A percentile compares a stretch with the other conserved stretches of the same genome.
Evolutionary conservation across 2,113 vertebrate genomes (phyloP).

Genomic region (Ammodytes dubius): DNA sequence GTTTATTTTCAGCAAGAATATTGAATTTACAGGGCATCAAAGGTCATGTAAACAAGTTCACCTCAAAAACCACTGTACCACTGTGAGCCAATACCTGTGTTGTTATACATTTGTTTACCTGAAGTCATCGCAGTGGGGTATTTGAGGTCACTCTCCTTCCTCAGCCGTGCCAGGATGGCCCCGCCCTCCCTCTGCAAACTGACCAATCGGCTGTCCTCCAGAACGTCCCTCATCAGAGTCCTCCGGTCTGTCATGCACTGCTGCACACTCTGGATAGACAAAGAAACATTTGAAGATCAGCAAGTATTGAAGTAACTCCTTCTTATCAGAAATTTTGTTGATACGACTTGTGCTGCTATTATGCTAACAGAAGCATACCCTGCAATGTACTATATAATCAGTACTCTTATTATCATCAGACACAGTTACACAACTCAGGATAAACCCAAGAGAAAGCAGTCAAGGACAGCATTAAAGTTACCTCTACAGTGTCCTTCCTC

Average conservation of each 20-base stretch:
- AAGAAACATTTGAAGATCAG: not conserved
- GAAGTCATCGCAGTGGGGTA: slow-evolving; percentile 83
- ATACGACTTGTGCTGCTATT: not conserved
- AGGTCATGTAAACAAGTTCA: not conserved
- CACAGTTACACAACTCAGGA: not conserved
- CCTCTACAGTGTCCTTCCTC: slow-evolving; percentile 83
- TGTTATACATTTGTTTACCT: slow-evolving; percentile 81
- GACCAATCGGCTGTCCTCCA: slow-evolving; percentile 88
- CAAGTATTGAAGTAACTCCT: not conserved
- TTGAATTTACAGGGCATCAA: not conserved
- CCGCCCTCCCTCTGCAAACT: slow-evolving; percentile 90
- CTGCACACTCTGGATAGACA: slow-evolving; percentile 81
- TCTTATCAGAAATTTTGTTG: not conserved
- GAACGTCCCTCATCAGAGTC: slow-evolving; percentile 90
- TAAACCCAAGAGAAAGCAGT: not conserved
- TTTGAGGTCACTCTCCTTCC: slow-evolving; percentile 87
- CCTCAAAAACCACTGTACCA: not conserved
- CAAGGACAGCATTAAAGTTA: slow-evolving; percentile 36
- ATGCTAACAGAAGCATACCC: not conserved
- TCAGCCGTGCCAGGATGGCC: slow-evolving; percentile 89
- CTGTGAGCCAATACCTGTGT: too few species aligned
- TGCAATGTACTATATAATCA: not conserved
- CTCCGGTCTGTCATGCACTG: slow-evolving; percentile 85
- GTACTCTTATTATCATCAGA: not conserved
- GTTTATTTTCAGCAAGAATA: not conserved